Evolutionary conservation across 2,113 vertebrate genomes (phyloP), one percentile per base, ranked within the genome.

Genomic region (Vidua chalybeata): DNA sequence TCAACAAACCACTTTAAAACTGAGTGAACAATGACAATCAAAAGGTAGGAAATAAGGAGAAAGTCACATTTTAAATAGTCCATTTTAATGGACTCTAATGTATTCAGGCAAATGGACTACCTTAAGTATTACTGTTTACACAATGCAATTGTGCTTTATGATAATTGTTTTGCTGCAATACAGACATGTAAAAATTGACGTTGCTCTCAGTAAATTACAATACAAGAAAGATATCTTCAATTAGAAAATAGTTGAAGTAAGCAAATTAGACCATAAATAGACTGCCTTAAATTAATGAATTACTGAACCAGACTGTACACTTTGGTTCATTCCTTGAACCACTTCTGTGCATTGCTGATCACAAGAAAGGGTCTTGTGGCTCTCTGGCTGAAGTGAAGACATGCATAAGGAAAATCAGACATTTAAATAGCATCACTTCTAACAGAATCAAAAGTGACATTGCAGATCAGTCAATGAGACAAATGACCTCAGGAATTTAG

Each of bases 1-100:
- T 98, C 98, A 98, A 98, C 97, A 98, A 95, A 97, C 86, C 95
- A 96, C 96, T 98, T 96, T 93, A 97, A 96, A 98, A 98, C 94
- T 39, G 93, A 97, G 95, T 19, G 92, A 97, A 98, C 93, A 97
- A 97, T 94, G 96, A 94, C 96, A 97, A 97, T 93, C 94, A 94
- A 95, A 97, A 97, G 93, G 93, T 95, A 97, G 75, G 87, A 97
- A 97, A 97, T 94, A 97, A 96, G 77, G 61, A 96, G 87, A 94
- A 97, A 98, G 83, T 93, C 94, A 68, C 87, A 89, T 87, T 97
- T 93, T 94, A 93, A 95, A 85, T 33, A 93, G 94, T 96, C 88
- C 56, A 48, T 96, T 96, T 94, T 93, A 90, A 97, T 94, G 59
- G 91, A 94, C 90, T 94, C 61, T 97, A 96, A 98, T 90, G 48